Base-by-base conservation (phyloP, 2,888 invertebrate species). In the Pristionchus fissidentatus region DNA sequence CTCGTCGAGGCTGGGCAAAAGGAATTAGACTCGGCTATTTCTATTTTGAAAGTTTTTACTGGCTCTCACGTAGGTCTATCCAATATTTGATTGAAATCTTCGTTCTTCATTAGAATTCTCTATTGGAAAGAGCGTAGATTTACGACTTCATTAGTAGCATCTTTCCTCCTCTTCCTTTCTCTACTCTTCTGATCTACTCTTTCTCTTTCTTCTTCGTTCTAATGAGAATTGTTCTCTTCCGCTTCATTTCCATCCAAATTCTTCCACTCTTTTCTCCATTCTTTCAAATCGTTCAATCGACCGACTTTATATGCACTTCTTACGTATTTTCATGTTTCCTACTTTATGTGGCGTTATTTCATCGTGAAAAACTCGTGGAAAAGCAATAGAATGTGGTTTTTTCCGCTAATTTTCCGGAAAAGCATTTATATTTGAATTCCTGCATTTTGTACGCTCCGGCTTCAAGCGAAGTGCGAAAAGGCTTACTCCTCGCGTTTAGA, bases 171-270 rank as follows among this genome's bases (percentile, higher is more conserved):
- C n/a, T n/a, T n/a, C n/a, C n/a, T 75, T 75, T 32, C 29, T 78
- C 78, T 78, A 7, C 57, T 41, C 46, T 29, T 79, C 60, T 19
- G 19, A 38, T 41, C 78, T 32, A 13, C 32, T 38, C 78, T n/a
- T 38, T 46, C 46, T 46, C 77, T 5, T n/a, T n/a, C n/a, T 38
- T 35, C 75, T 75, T 55, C 32, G 52, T 77, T 79, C 46, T 60
- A 79, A 79, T 79, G 75, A 77, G 49, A 49, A 77, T 77, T 77
- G 75, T 77, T 77, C 75, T 41, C 75, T 77, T 77, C 75, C 75
- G 75, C 75, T 77, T 77, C 75, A 79, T 79, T 79, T 79, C 79
- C 41, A 38, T 57, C 79, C 29, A n/a, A 49, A 26, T 79, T 26
- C 43, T 66, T 70, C 70, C 26, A n/a, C n/a, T 26, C 70, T 43